Conservation (phyloP, 2,113 vertebrate genomes). For the Noturus placidus region DNA sequence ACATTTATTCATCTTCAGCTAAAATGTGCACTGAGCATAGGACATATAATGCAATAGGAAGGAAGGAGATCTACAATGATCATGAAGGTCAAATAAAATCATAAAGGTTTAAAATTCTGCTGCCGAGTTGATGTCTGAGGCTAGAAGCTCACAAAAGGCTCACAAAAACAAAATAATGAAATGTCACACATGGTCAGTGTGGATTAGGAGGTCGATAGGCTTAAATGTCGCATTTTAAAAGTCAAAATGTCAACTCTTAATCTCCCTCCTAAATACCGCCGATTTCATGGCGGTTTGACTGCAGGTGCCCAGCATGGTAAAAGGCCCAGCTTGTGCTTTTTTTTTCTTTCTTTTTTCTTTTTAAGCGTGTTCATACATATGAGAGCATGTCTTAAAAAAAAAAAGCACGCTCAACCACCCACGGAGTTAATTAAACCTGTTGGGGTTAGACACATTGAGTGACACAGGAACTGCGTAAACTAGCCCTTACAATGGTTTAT, state of each 20-base stretch:
- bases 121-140: neutral
- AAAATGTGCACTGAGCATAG: neutral
- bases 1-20: neutral
- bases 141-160: neutral
- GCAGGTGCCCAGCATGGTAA: slow-evolving; percentile 45
- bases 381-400: neutral
- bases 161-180: slow-evolving; percentile 47
- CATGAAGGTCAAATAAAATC: slow-evolving; percentile 5
- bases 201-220: slow-evolving; percentile 48
- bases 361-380: neutral
- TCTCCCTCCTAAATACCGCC: slow-evolving; percentile 51
- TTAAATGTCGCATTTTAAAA: slow-evolving; percentile 52
- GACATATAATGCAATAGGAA: neutral
- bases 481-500: neutral
- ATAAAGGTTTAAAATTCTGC: neutral
- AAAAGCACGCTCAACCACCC: neutral
- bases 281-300: slow-evolving; percentile 49
- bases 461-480: neutral
- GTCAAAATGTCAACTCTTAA: slow-evolving; percentile 56
- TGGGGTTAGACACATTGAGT: neutral
- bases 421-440: neutral
- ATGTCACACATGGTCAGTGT: slow-evolving; percentile 49
- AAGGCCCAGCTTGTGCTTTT: neutral
- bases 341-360: neutral
- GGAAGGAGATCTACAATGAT: neutral